Base-by-base conservation (phyloP, 2,113 vertebrate genomes). In the Zosterops lateralis region DNA sequence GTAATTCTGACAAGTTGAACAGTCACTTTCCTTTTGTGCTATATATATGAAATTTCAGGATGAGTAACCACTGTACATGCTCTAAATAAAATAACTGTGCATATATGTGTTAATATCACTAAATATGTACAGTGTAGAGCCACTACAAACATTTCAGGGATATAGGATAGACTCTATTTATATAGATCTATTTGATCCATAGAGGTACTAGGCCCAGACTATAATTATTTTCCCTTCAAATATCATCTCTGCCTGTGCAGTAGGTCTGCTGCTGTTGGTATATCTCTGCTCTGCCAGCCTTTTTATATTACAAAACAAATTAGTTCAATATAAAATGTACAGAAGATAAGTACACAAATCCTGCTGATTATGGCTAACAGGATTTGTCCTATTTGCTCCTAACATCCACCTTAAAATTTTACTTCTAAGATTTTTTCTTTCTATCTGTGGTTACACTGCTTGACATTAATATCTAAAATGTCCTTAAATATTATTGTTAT, bases 391-490 rank as follows among this genome's bases (percentile, higher is more conserved):
- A 66, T 56, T 86, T 87, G 31, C 6, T 86, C 36, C 40, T 54
- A 78, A 70, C 3, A 45, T 36, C 24, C 31, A 83, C 56, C 50
- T 92, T 67, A 56, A 94, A 67, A 73, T 73, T 85, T 82, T 67
- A 83, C 13, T 79, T 86, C 62, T 70, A 70, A 75, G 24, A 66
- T 21, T 45, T 22, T 76, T 72, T 86, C 40, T 86, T 67, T 42
- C 58, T 78, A 10, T 86, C 66, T 81, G 10, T 73, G 12, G 36
- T 74, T 93, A 78, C 66, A 56, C 29, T 79, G 75, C 48, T 91
- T 66, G 82, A 94, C 67, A 44, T 90, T 73, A 95, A 93, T 89
- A 92, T 18, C 11, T 70, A 76, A 93, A 93, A 73, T 11, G 7
- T 12, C 36, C 79, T 67, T 88, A 77, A 20, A 57, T 62, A 56